A percentile compares a stretch with the other conserved stretches of the same genome.
phyloP scores from a whole-genome alignment of 2,888 invertebrate genomes.

The Sarcophaga variegata region DNA sequence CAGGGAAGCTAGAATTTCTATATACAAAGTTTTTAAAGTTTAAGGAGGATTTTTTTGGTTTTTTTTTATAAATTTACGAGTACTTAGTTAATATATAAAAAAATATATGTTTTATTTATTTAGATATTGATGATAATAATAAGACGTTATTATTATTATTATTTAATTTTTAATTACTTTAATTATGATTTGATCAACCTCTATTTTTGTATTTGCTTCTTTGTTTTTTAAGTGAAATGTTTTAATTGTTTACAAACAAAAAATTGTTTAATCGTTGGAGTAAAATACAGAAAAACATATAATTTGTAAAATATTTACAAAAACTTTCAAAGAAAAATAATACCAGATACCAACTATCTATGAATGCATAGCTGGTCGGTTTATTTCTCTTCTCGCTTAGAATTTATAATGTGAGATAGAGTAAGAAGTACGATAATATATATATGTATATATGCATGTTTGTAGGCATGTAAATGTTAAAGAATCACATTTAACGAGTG shows the following conservation, averaged over 20 bases:
- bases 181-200: conserved; percentile 34
- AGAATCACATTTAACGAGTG: conserved; percentile 72
- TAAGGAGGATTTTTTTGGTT: background rate
- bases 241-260: conserved; percentile 15
- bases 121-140: conserved; percentile 30
- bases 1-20: conserved; percentile 59
- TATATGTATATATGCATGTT: background rate
- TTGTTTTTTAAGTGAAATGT: background rate
- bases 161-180: background rate
- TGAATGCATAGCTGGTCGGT: background rate
- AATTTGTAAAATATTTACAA: conserved; percentile 58
- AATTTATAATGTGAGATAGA: conserved; percentile 19
- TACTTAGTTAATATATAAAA: conserved; percentile 65
- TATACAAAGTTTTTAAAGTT: conserved; percentile 35
- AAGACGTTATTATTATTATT: conserved; percentile 4
- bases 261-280: conserved; percentile 42
- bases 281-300: conserved; percentile 28
- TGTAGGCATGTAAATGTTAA: background rate
- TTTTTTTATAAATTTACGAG: background rate
- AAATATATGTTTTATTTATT: conserved; percentile 57
- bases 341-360: background rate
- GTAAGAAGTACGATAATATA: background rate
- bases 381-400: background rate
- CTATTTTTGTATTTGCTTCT: background rate
- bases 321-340: background rate